These are phyloP conservation scores for Dinomys branickii DNA, from an alignment of 2,113 vertebrate genomes.

Conservation along the genomic window DNA sequence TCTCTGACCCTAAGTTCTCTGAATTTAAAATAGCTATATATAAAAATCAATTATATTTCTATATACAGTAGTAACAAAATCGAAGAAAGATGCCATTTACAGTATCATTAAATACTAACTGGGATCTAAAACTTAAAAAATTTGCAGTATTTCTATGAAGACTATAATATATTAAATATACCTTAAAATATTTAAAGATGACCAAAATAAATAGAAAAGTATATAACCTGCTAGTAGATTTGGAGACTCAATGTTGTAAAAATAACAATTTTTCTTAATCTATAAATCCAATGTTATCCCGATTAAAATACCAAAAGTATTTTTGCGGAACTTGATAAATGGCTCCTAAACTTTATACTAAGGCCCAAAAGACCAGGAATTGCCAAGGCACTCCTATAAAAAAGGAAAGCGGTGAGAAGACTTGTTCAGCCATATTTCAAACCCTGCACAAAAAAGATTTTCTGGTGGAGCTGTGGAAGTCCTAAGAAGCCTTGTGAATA, in stretches of 20 bases:
- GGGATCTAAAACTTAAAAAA: slow-evolving; percentile 13
- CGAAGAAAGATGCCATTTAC: slow-evolving; percentile 44
- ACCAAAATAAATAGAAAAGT: slow-evolving; percentile 36
- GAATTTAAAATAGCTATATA: slow-evolving; percentile 49
- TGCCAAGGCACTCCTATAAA: not conserved
- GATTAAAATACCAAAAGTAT: slow-evolving; percentile 35
- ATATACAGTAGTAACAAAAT: not conserved
- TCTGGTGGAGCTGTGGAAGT: not conserved
- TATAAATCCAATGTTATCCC: not conserved
- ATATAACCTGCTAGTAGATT: not conserved
- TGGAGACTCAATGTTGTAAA: slow-evolving; percentile 11
- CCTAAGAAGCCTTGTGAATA: slow-evolving; percentile 11
- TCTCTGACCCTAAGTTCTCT: not conserved
- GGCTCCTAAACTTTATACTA: slow-evolving; percentile 1
- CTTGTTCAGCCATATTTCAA: not conserved
- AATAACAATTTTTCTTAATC: slow-evolving; percentile 19
- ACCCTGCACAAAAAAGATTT: not conserved
- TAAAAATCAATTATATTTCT: not conserved
- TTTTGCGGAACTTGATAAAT: not conserved
- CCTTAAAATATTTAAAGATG: slow-evolving; percentile 45
- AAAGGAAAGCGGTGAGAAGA: not conserved
- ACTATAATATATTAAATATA: not conserved
- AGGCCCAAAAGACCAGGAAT: not conserved
- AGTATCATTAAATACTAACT: slow-evolving; percentile 38
- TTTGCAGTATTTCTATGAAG: slow-evolving; percentile 19